A percentile compares a stretch with the other conserved stretches of the same genome.
Conservation (phyloP, 2,113 vertebrate species). For the Kryptolebias marmoratus region DNA sequence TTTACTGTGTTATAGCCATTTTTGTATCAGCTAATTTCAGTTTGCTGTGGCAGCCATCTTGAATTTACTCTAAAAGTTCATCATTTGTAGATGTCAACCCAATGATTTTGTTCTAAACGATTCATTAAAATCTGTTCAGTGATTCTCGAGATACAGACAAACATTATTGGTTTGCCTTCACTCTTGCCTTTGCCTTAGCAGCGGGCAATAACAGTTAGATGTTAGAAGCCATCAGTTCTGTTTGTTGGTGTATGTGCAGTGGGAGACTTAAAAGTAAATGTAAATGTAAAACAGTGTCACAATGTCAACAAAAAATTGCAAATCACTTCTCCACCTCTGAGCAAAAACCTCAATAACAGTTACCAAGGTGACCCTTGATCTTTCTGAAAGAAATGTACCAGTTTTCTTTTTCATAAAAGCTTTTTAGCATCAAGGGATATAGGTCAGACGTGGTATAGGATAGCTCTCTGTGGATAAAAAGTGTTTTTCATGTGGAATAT, state of each 20-base stretch:
- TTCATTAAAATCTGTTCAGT: too few species aligned
- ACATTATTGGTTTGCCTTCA: too few species aligned
- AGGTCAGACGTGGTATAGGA: constrained; percentile 38
- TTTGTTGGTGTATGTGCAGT: not conserved
- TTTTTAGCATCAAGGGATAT: constrained; percentile 59
- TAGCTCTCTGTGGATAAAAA: constrained; percentile 52
- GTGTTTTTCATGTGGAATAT: constrained; percentile 35
- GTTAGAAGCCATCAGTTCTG: not conserved
- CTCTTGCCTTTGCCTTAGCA: too few species aligned
- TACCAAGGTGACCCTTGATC: constrained; percentile 42
- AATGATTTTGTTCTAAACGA: too few species aligned
- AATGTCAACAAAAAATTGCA: constrained; percentile 30
- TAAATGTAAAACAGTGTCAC: constrained; percentile 33
- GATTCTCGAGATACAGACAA: too few species aligned
- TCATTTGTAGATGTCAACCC: too few species aligned
- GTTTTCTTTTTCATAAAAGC: constrained; percentile 57
- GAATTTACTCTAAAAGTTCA: too few species aligned
- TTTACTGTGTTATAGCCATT: too few species aligned
- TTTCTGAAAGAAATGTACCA: constrained; percentile 31
- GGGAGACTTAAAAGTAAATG: constrained; percentile 33
- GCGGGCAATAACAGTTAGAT: not conserved
- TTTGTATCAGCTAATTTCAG: too few species aligned
- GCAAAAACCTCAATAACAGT: constrained; percentile 33
- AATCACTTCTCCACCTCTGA: constrained; percentile 37
- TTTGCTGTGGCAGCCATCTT: too few species aligned